A percentile compares a stretch with the other conserved stretches of the same genome.
phyloP scores from a whole-genome alignment of 2,113 vertebrate species.

The Lampris incognitus region DNA sequence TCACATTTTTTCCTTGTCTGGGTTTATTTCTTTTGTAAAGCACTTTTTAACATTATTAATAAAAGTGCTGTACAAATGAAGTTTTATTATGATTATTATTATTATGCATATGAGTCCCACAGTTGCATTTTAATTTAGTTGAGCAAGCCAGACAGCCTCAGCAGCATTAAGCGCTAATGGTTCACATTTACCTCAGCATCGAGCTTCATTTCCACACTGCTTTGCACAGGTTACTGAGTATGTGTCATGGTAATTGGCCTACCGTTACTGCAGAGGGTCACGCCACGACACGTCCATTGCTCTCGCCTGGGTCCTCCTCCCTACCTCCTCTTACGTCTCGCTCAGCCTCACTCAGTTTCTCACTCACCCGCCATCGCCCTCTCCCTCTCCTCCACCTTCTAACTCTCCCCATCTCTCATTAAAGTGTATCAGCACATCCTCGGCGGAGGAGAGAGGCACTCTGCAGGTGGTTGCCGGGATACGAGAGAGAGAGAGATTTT shows the following conservation, averaged over 20 bases:
- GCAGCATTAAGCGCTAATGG: constrained; percentile 33
- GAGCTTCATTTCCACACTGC: constrained; percentile 48
- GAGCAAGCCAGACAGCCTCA: not conserved
- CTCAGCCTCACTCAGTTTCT: constrained; percentile 6
- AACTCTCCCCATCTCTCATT: constrained; percentile 40
- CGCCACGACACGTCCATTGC: constrained; percentile 15
- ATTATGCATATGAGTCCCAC: constrained; percentile 15
- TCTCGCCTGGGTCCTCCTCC: constrained; percentile 23
- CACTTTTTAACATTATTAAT: too few relatives aligned
- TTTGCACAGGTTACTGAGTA: constrained; percentile 58
- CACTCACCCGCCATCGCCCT: not conserved
- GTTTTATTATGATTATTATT: too few relatives aligned
- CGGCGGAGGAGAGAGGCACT: constrained; percentile 29
- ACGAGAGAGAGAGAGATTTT: constrained; percentile 51
- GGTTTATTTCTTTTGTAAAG: too few relatives aligned
- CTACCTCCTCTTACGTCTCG: constrained; percentile 12
- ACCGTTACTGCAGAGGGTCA: constrained; percentile 23
- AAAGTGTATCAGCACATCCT: constrained; percentile 26
- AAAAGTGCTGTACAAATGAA: too few relatives aligned
- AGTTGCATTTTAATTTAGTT: constrained; percentile 18
- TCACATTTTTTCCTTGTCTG: too few relatives aligned
- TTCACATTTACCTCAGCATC: constrained; percentile 50
- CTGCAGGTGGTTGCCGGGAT: constrained; percentile 55
- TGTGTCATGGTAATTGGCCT: constrained; percentile 65
- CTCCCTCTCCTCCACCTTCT: not conserved